Evolutionary conservation across 37 sponge, comb jelly and placozoan genomes (phyloP), one percentile per base, ranked within the genome.

Genomic region (Beroe ovata): DNA sequence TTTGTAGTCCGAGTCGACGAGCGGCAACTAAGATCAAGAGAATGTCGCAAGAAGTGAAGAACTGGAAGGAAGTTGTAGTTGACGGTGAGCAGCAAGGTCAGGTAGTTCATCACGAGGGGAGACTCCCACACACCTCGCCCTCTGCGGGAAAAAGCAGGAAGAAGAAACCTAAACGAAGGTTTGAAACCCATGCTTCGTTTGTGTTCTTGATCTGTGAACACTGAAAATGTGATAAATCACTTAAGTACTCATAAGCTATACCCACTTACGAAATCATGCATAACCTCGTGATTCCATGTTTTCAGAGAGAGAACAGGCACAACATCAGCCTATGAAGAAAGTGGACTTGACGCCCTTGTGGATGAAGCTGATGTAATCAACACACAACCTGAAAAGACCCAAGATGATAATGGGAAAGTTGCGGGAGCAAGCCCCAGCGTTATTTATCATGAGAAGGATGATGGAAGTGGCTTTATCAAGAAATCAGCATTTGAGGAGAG

Each of bases 31-130:
- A 77, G 47, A 77, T 77, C 4, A 77, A 77, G 84, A 77, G 84
- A 26, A 77, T 77, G 84, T 77, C 84, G 3, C 84, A 77, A 25
- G 84, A 77, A 23, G 84, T 77, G 22, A 77, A 77, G 84, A 77
- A 77, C 54, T 77, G 84, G 84, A 77, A 77, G 54, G 84, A 77
- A 26, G 84, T 77, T 2, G 84, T 77, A 19, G 84, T 77, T 0
- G 84, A 77, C 28, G 84, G 84, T 4, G 84, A 77, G 42, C 84
- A 77, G 54, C 84, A 77, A 23, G 84, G 84, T 2, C 84, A 77
- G 47, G 54, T 77, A 36, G 84, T 77, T n/a, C 84, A 77, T 23
- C 84, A 77, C 33, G 84, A 77, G 54, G 84, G 84, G n/a, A 39
- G 84, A 42, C 26, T 77, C n/a, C 84, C 84, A n/a, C 84, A 77